Evolutionary conservation across 2,888 invertebrate species (phyloP), one percentile per base, ranked within the genome.

Genomic region (Cephus rjabovi): DNA sequence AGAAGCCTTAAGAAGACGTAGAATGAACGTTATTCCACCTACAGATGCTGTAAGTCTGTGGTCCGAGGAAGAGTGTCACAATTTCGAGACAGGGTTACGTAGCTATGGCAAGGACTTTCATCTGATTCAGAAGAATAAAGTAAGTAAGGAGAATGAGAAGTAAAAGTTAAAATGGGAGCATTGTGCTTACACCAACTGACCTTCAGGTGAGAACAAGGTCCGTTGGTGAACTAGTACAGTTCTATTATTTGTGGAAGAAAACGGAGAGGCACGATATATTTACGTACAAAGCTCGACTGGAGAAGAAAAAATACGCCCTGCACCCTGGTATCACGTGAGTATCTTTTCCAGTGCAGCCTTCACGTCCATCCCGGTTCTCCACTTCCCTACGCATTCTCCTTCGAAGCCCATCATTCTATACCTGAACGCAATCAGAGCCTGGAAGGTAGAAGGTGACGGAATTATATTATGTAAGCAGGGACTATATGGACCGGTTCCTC

Each of bases 221-320:
- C 12, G 98, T 99, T 73, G 98, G 98, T 56, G 99, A 99, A 92
- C 93, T 99, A 81, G 98, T 99, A 23, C 98, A 99, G 90, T 99
- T 99, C 93, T 97, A 97, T 92, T 97, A 97, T 87, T 94, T 98
- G 77, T 99, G 99, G 99, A 99, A 99, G 92, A 99, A 99, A 92
- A 99, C 99, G 35, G 99, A 99, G 89, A 94, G 99, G 31, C 98
- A 99, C 92, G 99, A 99, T 92, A 96, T 95, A 87, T 96, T 95
- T 90, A 98, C 98, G 0, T 96, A 97, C 90, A 97, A 97, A 92
- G 96, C 96, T 12, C 93, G 97, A 75, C 92, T 98, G 84, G 98
- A 98, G 89, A 98, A 98, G 93, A 97, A 97, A 91, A 98, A 98
- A 90, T 98, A 98, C 90, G 95, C 96, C 9, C 92, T 98, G 74